phyloP scores from a whole-genome alignment of 1,140 invertebrate genomes.

The Yoshiicerus persimilis region DNA sequence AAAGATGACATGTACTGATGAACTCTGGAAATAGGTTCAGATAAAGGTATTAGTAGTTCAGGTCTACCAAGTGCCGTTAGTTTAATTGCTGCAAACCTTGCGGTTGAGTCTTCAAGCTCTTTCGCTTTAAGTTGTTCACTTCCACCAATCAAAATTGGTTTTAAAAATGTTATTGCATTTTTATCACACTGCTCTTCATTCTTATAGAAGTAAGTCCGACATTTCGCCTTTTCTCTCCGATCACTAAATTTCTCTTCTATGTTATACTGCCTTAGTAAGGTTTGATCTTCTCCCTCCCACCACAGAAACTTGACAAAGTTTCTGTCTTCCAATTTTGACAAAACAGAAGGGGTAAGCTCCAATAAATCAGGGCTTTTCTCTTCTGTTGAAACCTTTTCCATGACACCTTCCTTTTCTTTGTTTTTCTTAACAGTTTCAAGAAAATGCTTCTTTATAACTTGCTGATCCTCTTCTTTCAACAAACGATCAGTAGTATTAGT shows the following conservation, averaged over 20 bases:
- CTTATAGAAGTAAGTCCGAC: too few species aligned
- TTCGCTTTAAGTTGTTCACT: constrained; percentile 62
- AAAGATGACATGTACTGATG: too few species aligned
- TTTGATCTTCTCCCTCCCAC: too few species aligned
- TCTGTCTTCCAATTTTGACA: neutral
- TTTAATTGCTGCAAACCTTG: constrained; percentile 96
- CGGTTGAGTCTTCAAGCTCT: constrained; percentile 88
- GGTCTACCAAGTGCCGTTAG: constrained; percentile 95
- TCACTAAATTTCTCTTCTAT: constrained; percentile 93
- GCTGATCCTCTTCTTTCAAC: neutral
- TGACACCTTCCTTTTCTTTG: constrained; percentile 13
- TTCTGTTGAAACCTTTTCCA: constrained; percentile 30
- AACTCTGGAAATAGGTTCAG: too few species aligned
- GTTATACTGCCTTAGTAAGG: constrained; percentile 71
- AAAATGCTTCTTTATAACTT: neutral
- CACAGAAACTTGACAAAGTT: too few species aligned
- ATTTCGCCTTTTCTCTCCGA: constrained; percentile 87
- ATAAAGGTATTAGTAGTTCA: constrained; percentile 88
- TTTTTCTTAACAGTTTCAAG: neutral
- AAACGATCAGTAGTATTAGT: too few species aligned
- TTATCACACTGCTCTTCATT: constrained; percentile 97
- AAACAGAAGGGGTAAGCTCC: constrained; percentile 7
- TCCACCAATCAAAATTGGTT: constrained; percentile 92
- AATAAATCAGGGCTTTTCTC: constrained; percentile 32
- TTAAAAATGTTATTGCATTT: constrained; percentile 94